phyloP scores from a whole-genome alignment of 1,140 invertebrate genomes.

The Spodoptera frugiperda region DNA sequence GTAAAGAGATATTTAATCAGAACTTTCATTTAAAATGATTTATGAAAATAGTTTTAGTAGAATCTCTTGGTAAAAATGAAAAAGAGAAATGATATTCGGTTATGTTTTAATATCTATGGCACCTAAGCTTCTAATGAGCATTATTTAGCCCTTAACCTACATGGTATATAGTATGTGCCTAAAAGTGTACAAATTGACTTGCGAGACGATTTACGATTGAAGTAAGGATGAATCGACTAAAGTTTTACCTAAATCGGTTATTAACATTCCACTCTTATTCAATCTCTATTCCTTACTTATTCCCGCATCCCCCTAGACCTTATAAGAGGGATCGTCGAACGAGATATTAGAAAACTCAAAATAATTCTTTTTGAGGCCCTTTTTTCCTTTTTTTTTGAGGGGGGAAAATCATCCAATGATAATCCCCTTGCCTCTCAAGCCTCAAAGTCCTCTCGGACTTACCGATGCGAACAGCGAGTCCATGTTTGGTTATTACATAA shows the following conservation, averaged over 20 bases:
- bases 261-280: background rate
- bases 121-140: background rate
- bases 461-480: no score
- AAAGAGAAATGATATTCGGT: slow-evolving; percentile 1
- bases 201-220: background rate
- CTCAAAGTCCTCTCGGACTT: no score
- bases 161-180: background rate
- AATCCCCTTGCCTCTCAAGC: no score
- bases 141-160: background rate
- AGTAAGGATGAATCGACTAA: background rate
- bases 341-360: no score
- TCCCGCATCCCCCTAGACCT: no score
- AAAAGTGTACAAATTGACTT: slow-evolving; percentile 7
- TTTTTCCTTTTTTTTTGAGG: no score
- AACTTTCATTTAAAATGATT: slow-evolving; percentile 9
- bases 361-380: no score
- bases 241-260: background rate
- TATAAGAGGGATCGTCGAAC: no score
- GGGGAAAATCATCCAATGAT: no score
- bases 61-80: slow-evolving; percentile 29
- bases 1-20: background rate
- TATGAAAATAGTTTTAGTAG: slow-evolving; percentile 15
- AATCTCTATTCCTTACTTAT: background rate
- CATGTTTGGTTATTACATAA: no score
- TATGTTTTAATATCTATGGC: no score